phyloP scores from a whole-genome alignment of 2,888 invertebrate genomes.

The Mythimna lalbum region DNA sequence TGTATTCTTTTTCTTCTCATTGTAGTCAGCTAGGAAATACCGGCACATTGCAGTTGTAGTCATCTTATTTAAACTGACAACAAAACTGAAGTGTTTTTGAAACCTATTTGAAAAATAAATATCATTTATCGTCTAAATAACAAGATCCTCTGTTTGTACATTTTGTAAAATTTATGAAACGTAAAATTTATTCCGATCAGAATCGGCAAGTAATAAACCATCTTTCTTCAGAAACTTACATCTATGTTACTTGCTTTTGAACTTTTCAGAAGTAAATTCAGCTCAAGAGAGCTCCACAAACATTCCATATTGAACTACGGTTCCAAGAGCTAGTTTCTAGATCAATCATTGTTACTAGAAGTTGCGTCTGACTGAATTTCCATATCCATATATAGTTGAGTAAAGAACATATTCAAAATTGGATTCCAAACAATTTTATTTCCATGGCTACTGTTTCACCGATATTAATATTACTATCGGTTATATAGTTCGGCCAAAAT shows the following conservation, averaged over 20 bases:
- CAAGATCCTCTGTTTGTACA: neutral
- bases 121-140: too few species aligned
- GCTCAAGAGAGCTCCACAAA: conserved; percentile 43
- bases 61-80: too few species aligned
- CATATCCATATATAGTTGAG: conserved; percentile 24
- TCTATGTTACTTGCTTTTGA: conserved; percentile 37
- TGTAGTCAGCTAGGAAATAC: too few species aligned
- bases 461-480: neutral
- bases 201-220: conserved; percentile 19
- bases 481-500: neutral
- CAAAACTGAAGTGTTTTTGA: too few species aligned
- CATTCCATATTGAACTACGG: conserved; percentile 53
- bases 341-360: conserved; percentile 59
- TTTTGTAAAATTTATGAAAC: neutral
- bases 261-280: conserved; percentile 49
- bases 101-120: too few species aligned
- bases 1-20: too few species aligned
- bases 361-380: conserved; percentile 38
- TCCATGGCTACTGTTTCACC: neutral
- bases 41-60: too few species aligned
- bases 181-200: neutral
- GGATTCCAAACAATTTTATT: conserved; percentile 14
- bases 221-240: conserved; percentile 27
- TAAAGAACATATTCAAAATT: conserved; percentile 1
- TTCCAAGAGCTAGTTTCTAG: conserved; percentile 46